phyloP scores from a whole-genome alignment of 2,888 invertebrate genomes.

The Acleris holmiana region DNA sequence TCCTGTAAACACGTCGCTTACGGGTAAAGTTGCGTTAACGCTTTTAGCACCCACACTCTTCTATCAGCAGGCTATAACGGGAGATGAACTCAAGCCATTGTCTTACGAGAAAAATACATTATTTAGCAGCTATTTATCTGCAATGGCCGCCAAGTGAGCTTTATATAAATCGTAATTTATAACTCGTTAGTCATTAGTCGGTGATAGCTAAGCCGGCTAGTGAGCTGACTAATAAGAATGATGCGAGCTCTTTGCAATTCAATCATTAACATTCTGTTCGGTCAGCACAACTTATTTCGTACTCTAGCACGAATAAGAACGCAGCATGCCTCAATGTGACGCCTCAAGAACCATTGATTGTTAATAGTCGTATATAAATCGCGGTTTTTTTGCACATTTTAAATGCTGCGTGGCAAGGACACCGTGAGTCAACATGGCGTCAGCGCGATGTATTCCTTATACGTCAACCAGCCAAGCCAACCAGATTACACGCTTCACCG shows the following conservation, averaged over 20 bases:
- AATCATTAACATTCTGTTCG: background rate
- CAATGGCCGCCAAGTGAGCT: slow-evolving; percentile 17
- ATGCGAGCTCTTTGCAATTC: background rate
- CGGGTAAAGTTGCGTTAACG: slow-evolving; percentile 47
- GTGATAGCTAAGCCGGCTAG: background rate
- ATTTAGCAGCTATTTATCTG: slow-evolving; percentile 36
- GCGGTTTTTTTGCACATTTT: slow-evolving; percentile 34
- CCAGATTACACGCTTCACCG: slow-evolving; percentile 22
- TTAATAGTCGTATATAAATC: slow-evolving; percentile 44
- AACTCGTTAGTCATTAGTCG: slow-evolving; percentile 16
- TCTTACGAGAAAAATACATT: slow-evolving; percentile 37
- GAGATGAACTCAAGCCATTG: slow-evolving; percentile 51
- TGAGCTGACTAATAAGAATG: slow-evolving; percentile 1
- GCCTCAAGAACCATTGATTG: background rate
- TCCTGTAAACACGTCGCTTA: slow-evolving; percentile 46
- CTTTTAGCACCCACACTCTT: slow-evolving; percentile 38
- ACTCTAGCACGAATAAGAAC: too few species aligned
- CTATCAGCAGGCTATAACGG: slow-evolving; percentile 45
- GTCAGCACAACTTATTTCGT: too few species aligned
- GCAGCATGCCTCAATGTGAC: background rate
- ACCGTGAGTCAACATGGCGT: slow-evolving; percentile 61
- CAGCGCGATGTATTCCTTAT: slow-evolving; percentile 58
- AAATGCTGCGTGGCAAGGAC: slow-evolving; percentile 55
- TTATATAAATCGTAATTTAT: slow-evolving; percentile 32
- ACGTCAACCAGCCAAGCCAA: slow-evolving; percentile 42